phyloP scores from a whole-genome alignment of 2,113 vertebrate species.

The Thunnus thynnus region DNA sequence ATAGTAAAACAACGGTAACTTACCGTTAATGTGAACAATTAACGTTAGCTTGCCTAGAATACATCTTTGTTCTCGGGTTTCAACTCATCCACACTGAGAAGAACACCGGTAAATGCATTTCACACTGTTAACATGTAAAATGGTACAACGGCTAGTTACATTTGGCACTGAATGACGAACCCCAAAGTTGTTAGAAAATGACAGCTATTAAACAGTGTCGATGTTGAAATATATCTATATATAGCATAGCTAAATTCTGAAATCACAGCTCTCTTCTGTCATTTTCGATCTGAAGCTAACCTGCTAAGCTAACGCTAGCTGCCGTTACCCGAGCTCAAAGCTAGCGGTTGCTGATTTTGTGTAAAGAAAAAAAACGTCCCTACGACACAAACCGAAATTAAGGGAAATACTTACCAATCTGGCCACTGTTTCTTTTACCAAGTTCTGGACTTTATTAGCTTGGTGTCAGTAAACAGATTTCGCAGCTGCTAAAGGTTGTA shows the following conservation, averaged over 20 bases:
- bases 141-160: not conserved
- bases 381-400: slow-evolving; percentile 1
- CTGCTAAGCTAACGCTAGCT: slow-evolving; percentile 66
- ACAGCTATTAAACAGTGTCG: not conserved
- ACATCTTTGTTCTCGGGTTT: slow-evolving; percentile 80
- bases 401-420: slow-evolving; percentile 64
- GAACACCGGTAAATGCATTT: slow-evolving; percentile 61
- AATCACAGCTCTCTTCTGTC: slow-evolving; percentile 74
- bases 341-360: slow-evolving; percentile 41
- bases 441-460: slow-evolving; percentile 53
- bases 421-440: slow-evolving; percentile 52
- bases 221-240: not conserved
- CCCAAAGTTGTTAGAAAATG: not conserved
- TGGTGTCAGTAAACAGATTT: slow-evolving; percentile 67
- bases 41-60: slow-evolving; percentile 59
- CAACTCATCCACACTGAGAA: slow-evolving; percentile 43
- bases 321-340: slow-evolving; percentile 37
- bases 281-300: slow-evolving; percentile 70
- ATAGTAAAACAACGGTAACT: not conserved
- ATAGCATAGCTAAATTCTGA: slow-evolving; percentile 47
- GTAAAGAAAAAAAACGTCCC: not conserved
- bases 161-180: not conserved
- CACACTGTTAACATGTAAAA: slow-evolving; percentile 10
- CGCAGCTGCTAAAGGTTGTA: slow-evolving; percentile 68
- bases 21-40: slow-evolving; percentile 22